Evolutionary conservation across 2,888 invertebrate genomes (phyloP), one percentile per base, ranked within the genome.

Genomic region (Glyphotaelius pellucidus): DNA sequence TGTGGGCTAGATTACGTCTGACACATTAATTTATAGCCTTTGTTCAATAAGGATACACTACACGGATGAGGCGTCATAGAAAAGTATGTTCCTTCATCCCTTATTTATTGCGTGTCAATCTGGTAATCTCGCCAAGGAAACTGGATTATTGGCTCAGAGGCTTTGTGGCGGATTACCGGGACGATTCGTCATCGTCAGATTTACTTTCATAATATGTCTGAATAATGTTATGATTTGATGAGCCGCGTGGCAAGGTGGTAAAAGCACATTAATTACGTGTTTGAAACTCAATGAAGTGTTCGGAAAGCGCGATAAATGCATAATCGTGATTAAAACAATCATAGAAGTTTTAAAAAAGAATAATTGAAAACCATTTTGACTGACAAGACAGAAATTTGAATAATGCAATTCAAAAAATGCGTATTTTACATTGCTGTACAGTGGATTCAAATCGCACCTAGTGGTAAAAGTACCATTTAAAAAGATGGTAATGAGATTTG

Each of bases 1-100:
- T 32, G 79, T 80, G 42, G 80, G 89, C 25, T 5, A 89, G 42
- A 89, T 38, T 89, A 89, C 31, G 89, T 81, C 83, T 81, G 83
- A 89, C 88, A 81, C 88, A 83, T 88, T 91, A 91, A 91, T 91
- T 91, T 91, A 91, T 91, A 52, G 91, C 91, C 91, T 91, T 91
- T 91, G 91, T 91, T 88, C 79, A 83, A 80, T 38, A 52, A 80
- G 38, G 30, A 42, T 91, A 87, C 47, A 80, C 30, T 86, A 86
- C 86, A 86, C n/a, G 86, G 42, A 38, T 42, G 86, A 42, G 42
- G 86, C 86, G 79, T 79, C 79, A 88, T 79, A 79, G 88, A 32
- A 35, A 79, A 52, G 67, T 67, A 67, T 67, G 31, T 79, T 31
- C 35, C 52, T 88, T 67, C 38, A 88, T 67, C 79, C 79, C 67